phyloP scores from a whole-genome alignment of 1,140 invertebrate genomes.

The Oncopeltus fasciatus region DNA sequence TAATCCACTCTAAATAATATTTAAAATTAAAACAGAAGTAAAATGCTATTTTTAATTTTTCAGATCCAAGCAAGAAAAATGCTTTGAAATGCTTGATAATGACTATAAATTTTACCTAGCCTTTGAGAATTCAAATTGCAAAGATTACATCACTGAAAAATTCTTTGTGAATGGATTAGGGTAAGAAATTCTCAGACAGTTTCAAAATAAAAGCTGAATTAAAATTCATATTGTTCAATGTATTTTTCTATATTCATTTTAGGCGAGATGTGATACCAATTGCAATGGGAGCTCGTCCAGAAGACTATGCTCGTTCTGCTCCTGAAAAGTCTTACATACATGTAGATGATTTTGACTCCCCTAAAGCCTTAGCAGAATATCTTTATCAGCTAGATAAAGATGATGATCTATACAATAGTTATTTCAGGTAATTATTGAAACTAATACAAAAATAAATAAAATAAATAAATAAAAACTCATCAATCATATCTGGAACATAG shows the following conservation, averaged over 20 bases:
- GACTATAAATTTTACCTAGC: constrained; percentile 97
- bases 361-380: constrained; percentile 71
- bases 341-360: constrained; percentile 81
- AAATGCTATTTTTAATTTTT: background rate
- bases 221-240: background rate
- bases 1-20: too few species aligned
- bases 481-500: too few species aligned
- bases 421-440: constrained; percentile 44
- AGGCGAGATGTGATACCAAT: constrained; percentile 81
- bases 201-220: background rate
- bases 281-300: constrained; percentile 84
- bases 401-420: constrained; percentile 79
- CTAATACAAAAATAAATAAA: too few species aligned
- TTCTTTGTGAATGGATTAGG: constrained; percentile 85
- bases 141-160: constrained; percentile 94
- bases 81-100: constrained; percentile 78
- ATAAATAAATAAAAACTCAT: too few species aligned
- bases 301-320: constrained; percentile 74
- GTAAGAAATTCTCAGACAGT: constrained; percentile 34
- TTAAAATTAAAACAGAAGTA: too few species aligned
- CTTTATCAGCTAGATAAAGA: constrained; percentile 69
- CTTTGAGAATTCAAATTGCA: constrained; percentile 93
- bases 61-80: constrained; percentile 53
- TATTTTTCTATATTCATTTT: constrained; percentile 9
- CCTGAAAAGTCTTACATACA: constrained; percentile 84